Evolutionary conservation across 1,140 invertebrate species (phyloP), one percentile per base, ranked within the genome.

Genomic region (Lepidurus apus): DNA sequence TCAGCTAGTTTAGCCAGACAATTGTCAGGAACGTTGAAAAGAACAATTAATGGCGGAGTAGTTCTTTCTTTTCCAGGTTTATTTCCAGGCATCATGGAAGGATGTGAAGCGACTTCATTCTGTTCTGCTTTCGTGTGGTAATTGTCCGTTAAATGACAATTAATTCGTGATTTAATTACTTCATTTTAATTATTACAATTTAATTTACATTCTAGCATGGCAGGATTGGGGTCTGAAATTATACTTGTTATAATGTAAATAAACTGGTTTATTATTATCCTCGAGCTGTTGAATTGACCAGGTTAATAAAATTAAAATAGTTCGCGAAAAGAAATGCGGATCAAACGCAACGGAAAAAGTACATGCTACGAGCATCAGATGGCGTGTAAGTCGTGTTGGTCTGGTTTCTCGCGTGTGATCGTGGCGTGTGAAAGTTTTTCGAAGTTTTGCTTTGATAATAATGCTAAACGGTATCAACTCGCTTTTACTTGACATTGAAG

Each of bases 401-500:
- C 34, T 34, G 34, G 2, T 4, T 34, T 2, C 26, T 34, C 26
- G 26, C 2, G 26, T 34, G 2, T 34, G 26, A 34, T 34, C 4
- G 34, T 3, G 34, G 34, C 34, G 34, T 34, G 34, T 4, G 34
- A 3, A 34, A 34, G 4, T 3, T 34, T 34, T 34, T 34, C 34
- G 3, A 34, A 34, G 34, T 34, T 34, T 34, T 34, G 34, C 34
- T 34, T 34, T 34, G 34, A 3, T 7, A 65, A 65, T 21, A 13
- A 75, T 21, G 74, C 1, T 77, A 24, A 9, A 43, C 9, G 75
- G 44, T 8, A 77, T 77, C 44, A 77, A 24, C 10, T 53, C 43
- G 17, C 26, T 77, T 77, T 45, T 77, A 17, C 75, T 77, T 1
- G 75, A 77, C 24, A 77, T 77, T 77, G 75, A 77, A 77, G 93